A percentile compares a stretch with the other conserved stretches of the same genome.
phyloP scores from a whole-genome alignment of 2,888 invertebrate genomes.

The Poecilus cupreus region DNA sequence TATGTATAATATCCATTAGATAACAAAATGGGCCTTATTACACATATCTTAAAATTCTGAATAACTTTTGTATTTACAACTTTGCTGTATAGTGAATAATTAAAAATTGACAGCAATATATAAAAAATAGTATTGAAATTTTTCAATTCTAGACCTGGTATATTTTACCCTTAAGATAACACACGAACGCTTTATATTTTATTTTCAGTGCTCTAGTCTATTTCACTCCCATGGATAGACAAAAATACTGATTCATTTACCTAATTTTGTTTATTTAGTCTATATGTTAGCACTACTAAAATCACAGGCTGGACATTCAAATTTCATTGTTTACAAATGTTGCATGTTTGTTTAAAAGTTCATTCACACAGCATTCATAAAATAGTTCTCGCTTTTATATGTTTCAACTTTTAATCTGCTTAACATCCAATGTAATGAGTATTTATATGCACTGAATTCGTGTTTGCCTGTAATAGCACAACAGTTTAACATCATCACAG shows the following conservation, averaged over 20 bases:
- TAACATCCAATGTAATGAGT: slow-evolving; percentile 18
- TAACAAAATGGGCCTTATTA: too few relatives aligned
- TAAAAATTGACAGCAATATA: too few relatives aligned
- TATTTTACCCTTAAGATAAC: too few relatives aligned
- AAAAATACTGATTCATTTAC: neutral
- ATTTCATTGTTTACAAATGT: neutral
- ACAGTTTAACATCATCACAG: slow-evolving; percentile 3
- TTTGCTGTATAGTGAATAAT: too few relatives aligned
- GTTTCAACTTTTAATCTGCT: slow-evolving; percentile 14
- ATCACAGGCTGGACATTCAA: neutral
- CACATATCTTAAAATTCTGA: too few relatives aligned
- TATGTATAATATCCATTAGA: too few relatives aligned
- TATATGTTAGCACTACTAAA: neutral
- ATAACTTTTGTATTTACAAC: too few relatives aligned
- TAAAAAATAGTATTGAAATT: too few relatives aligned
- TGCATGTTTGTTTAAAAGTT: slow-evolving; percentile 14
- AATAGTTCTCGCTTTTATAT: slow-evolving; percentile 15
- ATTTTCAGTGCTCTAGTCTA: neutral
- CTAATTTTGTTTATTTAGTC: neutral
- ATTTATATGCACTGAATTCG: slow-evolving; percentile 22
- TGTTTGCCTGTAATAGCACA: neutral
- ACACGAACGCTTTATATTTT: too few relatives aligned
- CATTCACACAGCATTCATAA: neutral
- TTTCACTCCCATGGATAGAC: neutral
- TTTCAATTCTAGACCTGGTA: too few relatives aligned